phyloP scores from a whole-genome alignment of 2,888 invertebrate species.

The Chrysina gloriosa region DNA sequence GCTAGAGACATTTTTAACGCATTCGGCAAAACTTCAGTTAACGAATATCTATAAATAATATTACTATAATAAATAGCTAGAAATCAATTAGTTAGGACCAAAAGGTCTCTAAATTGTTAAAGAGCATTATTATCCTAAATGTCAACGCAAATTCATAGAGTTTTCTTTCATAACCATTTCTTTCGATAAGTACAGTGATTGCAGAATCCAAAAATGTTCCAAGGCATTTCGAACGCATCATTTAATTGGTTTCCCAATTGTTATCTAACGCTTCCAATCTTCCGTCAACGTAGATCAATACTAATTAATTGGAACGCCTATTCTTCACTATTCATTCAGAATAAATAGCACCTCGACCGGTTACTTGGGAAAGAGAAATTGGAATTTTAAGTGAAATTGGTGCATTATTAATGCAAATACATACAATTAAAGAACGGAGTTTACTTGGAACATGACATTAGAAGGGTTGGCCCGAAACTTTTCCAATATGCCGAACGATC shows the following conservation, averaged over 20 bases:
- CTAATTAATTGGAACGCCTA: not conserved
- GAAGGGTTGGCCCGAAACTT: conserved; percentile 28
- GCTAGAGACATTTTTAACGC: too few relatives aligned
- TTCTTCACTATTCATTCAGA: not conserved
- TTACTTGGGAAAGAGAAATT: not conserved
- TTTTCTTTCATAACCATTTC: not conserved
- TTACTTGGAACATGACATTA: conserved; percentile 5
- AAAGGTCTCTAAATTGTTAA: too few relatives aligned
- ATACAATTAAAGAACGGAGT: conserved; percentile 28
- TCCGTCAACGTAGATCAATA: not conserved
- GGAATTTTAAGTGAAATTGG: not conserved
- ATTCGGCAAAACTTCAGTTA: too few relatives aligned
- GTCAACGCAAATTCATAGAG: too few relatives aligned
- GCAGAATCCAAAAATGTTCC: not conserved
- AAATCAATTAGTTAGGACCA: too few relatives aligned
- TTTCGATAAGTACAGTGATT: not conserved
- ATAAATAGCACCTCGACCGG: not conserved
- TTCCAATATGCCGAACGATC: conserved; percentile 24
- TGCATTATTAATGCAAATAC: conserved; percentile 29
- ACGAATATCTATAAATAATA: too few relatives aligned
- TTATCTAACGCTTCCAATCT: not conserved
- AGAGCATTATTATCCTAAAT: too few relatives aligned
- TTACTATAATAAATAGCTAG: too few relatives aligned
- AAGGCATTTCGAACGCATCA: not conserved
- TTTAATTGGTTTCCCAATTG: not conserved